These are phyloP conservation scores for Harpalus rubripes DNA, from an alignment of 2,888 invertebrate genomes.

Conservation along the genomic window DNA sequence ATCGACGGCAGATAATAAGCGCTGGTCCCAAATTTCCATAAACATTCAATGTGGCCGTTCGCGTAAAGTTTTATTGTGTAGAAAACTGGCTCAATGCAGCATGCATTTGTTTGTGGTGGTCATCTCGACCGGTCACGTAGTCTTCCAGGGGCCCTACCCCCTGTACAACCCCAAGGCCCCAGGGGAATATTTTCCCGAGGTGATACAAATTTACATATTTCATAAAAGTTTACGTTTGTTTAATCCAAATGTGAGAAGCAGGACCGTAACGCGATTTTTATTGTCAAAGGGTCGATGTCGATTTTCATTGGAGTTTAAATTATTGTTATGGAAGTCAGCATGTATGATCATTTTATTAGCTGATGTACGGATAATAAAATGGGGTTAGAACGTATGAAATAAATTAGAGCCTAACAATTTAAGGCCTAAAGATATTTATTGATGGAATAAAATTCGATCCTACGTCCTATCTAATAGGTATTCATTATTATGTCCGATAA, in stretches of 20 bases:
- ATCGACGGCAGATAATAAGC: conserved; percentile 57
- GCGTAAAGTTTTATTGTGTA: conserved; percentile 75
- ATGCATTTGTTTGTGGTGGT: conserved; percentile 73
- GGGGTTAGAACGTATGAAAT: neutral
- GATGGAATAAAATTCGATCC: neutral
- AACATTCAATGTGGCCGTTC: conserved; percentile 75
- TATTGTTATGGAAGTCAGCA: conserved; percentile 24
- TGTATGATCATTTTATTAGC: conserved; percentile 7
- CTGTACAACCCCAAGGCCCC: conserved; percentile 9
- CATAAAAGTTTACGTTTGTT: conserved; percentile 74
- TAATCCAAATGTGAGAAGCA: conserved; percentile 55
- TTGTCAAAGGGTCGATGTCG: conserved; percentile 32
- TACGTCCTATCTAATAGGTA: no score
- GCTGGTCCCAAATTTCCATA: conserved; percentile 73
- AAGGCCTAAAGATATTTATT: neutral
- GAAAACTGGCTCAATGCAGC: conserved; percentile 75
- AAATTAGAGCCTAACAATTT: neutral
- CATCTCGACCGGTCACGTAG: conserved; percentile 68
- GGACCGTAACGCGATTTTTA: conserved; percentile 42
- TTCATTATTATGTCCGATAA: no score
- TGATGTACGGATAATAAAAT: conserved; percentile 3
- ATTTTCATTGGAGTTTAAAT: conserved; percentile 35
- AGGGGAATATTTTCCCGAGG: conserved; percentile 46
- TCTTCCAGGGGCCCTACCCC: neutral
- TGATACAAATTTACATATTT: conserved; percentile 75